A percentile compares a stretch with the other conserved stretches of the same genome.
Evolutionary conservation across 2,888 invertebrate genomes (phyloP).

Genomic region (Caradrina kadenii): DNA sequence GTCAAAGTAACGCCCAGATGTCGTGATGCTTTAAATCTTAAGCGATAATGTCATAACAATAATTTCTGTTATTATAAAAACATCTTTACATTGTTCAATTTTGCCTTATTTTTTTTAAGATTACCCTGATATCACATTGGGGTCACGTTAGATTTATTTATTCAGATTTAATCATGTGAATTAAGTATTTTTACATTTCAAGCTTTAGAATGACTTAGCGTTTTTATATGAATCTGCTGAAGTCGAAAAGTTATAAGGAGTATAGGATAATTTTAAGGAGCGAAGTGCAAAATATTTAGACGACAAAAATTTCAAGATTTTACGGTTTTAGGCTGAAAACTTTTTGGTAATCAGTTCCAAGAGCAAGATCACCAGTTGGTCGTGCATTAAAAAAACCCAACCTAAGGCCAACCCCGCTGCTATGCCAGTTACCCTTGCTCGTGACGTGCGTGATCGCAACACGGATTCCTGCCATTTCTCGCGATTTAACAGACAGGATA

Average conservation of each 20-base stretch:
- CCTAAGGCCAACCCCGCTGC: neutral
- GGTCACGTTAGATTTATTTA: slow-evolving; percentile 38
- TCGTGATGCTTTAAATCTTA: slow-evolving; percentile 85
- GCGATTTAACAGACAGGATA: neutral
- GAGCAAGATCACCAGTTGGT: neutral
- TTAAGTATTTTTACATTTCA: neutral
- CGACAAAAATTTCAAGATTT: neutral
- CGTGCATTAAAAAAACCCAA: neutral
- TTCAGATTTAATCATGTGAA: neutral
- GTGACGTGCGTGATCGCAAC: neutral
- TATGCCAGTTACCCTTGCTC: neutral
- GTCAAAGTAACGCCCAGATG: slow-evolving; percentile 89
- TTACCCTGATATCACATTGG: slow-evolving; percentile 29
- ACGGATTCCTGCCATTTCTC: neutral
- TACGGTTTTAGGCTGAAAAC: neutral
- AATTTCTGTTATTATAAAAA: slow-evolving; percentile 76
- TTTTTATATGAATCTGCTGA: neutral
- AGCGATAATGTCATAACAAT: slow-evolving; percentile 83
- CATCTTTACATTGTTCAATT: slow-evolving; percentile 62
- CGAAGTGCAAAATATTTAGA: too few relatives aligned
- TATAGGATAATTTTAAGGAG: neutral
- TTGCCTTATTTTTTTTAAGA: slow-evolving; percentile 48
- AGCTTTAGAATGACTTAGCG: neutral
- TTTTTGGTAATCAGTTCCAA: neutral
- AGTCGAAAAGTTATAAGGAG: neutral